Conservation (phyloP, 2,888 invertebrate species). For the Melinaea menophilus region DNA sequence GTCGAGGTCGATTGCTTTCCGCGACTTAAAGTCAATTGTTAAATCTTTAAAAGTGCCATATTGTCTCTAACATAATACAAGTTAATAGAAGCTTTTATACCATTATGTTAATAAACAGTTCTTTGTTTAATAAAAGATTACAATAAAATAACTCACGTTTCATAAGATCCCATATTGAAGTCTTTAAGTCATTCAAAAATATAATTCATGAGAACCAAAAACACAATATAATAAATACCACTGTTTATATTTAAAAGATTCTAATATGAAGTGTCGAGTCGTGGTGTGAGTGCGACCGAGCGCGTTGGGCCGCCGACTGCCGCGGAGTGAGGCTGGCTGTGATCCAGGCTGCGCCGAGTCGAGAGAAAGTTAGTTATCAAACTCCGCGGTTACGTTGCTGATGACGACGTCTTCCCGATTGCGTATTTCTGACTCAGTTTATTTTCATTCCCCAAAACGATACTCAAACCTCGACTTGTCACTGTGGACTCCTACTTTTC, state of each 20-base stretch:
- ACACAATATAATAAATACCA: conserved; percentile 42
- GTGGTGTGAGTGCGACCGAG: conserved; percentile 35
- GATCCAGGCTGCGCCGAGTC: conserved; percentile 30
- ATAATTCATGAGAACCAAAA: conserved; percentile 28
- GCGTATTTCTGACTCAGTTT: conserved; percentile 74
- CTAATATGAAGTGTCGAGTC: conserved; percentile 35
- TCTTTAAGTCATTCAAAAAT: conserved; percentile 48
- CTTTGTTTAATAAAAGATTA: conserved; percentile 16
- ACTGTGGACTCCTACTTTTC: conserved; percentile 53
- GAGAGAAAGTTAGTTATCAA: conserved; percentile 75
- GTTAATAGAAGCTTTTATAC: conserved; percentile 6
- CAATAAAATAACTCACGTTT: conserved; percentile 53
- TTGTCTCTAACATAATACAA: neutral
- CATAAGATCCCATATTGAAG: conserved; percentile 62
- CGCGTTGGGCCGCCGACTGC: conserved; percentile 57
- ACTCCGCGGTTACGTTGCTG: conserved; percentile 72
- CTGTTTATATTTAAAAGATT: conserved; percentile 40
- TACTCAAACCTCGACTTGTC: conserved; percentile 70
- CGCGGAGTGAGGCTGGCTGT: conserved; percentile 59
- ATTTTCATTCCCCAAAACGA: conserved; percentile 60
- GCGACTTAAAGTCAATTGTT: conserved; percentile 28
- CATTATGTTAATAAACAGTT: neutral
- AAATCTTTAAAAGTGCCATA: conserved; percentile 28
- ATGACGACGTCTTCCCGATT: conserved; percentile 73
- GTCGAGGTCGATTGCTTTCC: conserved; percentile 42